Evolutionary conservation across 53 echinoderm and acorn worm genomes (phyloP), one percentile per base, ranked within the genome.

Genomic region (Stichopus horrens): DNA sequence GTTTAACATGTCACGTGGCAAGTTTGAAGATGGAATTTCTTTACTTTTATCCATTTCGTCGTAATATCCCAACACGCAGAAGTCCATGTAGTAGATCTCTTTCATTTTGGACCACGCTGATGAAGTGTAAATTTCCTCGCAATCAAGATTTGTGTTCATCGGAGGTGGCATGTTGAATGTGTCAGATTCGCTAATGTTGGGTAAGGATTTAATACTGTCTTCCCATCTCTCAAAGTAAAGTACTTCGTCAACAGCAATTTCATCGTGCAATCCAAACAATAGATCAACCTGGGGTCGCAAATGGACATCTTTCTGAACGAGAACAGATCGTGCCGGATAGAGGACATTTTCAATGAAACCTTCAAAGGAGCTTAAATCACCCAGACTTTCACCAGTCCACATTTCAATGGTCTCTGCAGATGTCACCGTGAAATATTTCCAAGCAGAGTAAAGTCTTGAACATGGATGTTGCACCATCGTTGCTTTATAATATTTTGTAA

Each of bases 161-260:
- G 16, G 8, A 10, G 63, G 63, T 63, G 5, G 63, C 16, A 13
- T 9, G 63, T 10, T 63, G 5, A 63, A 63, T 10, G 63, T 16
- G 16, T 63, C 63, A 13, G 63, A 63, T 16, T 10, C 16, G 8
- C 11, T 63, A 13, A 63, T 63, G 63, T 63, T 63, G 4, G 11
- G 63, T 63, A 63, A 63, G 0, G 16, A 5, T 13, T 63, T 63
- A 10, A 63, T 63, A 63, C 63, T 63, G 5, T 63, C 63, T 63
- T 63, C 63, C 63, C 63, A 63, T 63, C 63, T 63, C 63, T 63
- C 63, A 63, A 63, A 63, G 63, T 63, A 63, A 63, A 63, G 63
- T 63, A 63, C 16, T 63, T 63, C 63, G 63, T 63, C 63, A 4
- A 63, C 11, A 5, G 10, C 16, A 13, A 63, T 16, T 9, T 63